Base-by-base conservation (phyloP, 1,140 invertebrate species). In the Ephestia elutella region DNA sequence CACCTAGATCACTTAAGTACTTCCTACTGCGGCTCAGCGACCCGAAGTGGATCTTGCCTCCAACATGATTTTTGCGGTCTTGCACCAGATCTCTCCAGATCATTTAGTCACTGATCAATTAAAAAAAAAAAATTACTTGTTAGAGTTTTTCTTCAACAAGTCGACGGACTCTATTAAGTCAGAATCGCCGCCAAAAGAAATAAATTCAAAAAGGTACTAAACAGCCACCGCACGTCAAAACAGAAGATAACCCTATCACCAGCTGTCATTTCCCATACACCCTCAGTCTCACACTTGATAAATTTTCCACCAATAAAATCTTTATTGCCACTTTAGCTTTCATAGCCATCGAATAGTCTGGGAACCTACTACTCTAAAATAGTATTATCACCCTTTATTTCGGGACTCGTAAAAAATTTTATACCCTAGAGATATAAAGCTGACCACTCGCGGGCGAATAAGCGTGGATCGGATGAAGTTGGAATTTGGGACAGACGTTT, bases 381-480 rank as follows among this genome's bases (percentile, higher is more conserved):
- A 68, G 66, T 75, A 65, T 69, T 35, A 35, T 44, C 57, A 67
- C 72, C 64, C 66, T 72, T 76, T 70, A 75, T 75, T 71, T 76
- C 49, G 65, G 55, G 11, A 59, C 54, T 75, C 68, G 66, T 80
- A 68, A 76, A 25, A 76, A 51, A 10, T 57, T 71, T 75, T 73
- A 67, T 70, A 56, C 62, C 49, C 65, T 49, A 63, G 49, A 32
- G 30, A 32, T 57, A 38, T 69, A 69, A 68, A 57, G 67, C 58
- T 11, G 21, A 35, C 66, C 57, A 25, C 60, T 56, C 17, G 58
- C 50, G 51, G 13, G 13, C 55, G 53, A 13, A 51, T 64, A 44
- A 59, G 56, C 55, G 13, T n/a, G 17, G 9, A 50, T 21, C 9
- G 50, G 0, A 10, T 25, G 20, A 53, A 8, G 13, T 25, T 0